Conservation (phyloP, 2,113 vertebrate species). For the Aegotheles bennettii region DNA sequence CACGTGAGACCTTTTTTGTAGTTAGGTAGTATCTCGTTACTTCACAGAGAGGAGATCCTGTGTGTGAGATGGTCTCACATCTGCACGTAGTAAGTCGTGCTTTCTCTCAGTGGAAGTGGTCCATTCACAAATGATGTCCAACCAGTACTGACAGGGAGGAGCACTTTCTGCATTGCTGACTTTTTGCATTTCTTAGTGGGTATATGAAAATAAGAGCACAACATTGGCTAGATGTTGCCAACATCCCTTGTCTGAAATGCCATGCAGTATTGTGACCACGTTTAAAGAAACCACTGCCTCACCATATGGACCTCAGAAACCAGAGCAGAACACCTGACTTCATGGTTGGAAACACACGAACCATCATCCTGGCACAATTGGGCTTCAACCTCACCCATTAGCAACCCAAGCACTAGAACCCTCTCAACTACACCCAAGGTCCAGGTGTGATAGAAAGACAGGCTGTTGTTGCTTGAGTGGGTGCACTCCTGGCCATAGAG, state of each 20-base stretch:
- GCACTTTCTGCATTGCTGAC: neutral
- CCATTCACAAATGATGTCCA: neutral
- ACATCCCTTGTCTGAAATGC: neutral
- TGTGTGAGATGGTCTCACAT: neutral
- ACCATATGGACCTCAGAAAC: neutral
- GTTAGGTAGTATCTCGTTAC: neutral
- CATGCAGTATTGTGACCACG: neutral
- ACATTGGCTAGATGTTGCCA: neutral
- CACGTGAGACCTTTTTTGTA: neutral
- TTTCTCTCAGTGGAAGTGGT: neutral
- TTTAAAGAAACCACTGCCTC: neutral
- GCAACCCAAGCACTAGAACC: neutral
- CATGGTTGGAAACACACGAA: neutral
- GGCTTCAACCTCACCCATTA: neutral
- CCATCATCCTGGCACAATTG: neutral
- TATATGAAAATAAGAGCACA: neutral
- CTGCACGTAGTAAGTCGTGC: fast-evolving
- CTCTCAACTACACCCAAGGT: neutral
- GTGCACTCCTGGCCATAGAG: neutral
- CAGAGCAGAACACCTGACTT: neutral
- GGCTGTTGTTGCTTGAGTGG: neutral
- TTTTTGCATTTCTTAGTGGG: neutral
- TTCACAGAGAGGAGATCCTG: neutral
- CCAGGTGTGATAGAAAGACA: neutral
- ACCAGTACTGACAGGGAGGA: neutral